Evolutionary conservation across 1,140 invertebrate genomes (phyloP), one percentile per base, ranked within the genome.

Genomic region (Scaptomyza montana): DNA sequence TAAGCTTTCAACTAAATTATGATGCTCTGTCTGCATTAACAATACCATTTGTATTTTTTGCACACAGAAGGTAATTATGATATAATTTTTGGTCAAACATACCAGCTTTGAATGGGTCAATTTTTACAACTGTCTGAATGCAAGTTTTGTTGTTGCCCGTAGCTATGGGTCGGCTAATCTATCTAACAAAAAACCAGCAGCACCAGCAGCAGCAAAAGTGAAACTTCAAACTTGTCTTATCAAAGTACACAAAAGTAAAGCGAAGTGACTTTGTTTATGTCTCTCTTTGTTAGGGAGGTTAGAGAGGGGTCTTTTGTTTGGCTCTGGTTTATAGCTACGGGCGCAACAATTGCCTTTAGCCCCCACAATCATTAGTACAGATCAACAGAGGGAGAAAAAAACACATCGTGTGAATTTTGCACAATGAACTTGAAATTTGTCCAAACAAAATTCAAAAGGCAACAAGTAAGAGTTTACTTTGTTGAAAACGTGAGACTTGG

Each of bases 401-500:
- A 12, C 8, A 41, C 36, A 12, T 51, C 75, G 77, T 80, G 77
- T 74, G 77, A 80, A 70, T 57, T 80, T 71, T 41, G 75, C 71
- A 80, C 74, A 78, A 78, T 80, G 70, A 80, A 77, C 77, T 80
- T 80, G 74, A 74, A 78, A 77, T 74, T 70, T 77, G 69, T 77
- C 56, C 61, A 45, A 8, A 60, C 54, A 59, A 70, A 64, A 65
- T 46, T 43, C 39, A n/a, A 43, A 8, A 43, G 12, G 12, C 39
- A 16, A 49, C 55, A 30, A 63, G 21, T 39, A 41, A 39, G 16
- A 6, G 30, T 33, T 5, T 33, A 7, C 3, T 5, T 3, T 33
- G 30, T 9, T 36, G 7, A 9, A 36, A 36, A 10, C 2, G 6
- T 8, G 8, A 36, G 33, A 36, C 33, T 36, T 36, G 2, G 7